Conservation (phyloP, 2,888 invertebrate genomes). For the Acanthosepion lycidas region DNA sequence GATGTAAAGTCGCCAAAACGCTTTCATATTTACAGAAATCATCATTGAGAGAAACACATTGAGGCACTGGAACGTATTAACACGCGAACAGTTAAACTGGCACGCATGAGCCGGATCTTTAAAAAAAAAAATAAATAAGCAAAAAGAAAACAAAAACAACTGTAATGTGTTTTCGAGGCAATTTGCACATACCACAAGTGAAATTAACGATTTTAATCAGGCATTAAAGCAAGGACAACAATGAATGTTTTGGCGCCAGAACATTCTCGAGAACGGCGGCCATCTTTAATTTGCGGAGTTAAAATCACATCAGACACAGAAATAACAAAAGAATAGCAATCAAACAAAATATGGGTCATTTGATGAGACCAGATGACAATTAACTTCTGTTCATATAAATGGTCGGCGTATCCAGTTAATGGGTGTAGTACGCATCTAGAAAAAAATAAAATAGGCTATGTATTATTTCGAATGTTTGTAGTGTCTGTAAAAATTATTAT, state of each 20-base stretch:
- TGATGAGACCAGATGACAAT: not conserved
- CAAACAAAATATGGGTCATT: slow-evolving; percentile 20
- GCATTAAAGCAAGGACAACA: not conserved
- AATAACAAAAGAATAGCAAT: not conserved
- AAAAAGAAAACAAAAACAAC: not conserved
- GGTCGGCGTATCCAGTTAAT: not conserved
- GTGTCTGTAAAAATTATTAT: not conserved
- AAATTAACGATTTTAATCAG: slow-evolving; percentile 22
- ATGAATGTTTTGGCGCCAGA: slow-evolving; percentile 6
- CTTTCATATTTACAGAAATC: not conserved
- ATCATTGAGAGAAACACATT: not conserved
- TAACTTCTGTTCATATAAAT: not conserved
- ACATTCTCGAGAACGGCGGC: not conserved
- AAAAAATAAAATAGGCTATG: not conserved
- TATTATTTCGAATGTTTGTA: not conserved
- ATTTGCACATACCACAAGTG: not conserved
- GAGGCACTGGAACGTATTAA: not conserved
- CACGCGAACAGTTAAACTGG: not conserved
- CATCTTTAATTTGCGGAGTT: slow-evolving; percentile 7
- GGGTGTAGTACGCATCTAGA: not conserved
- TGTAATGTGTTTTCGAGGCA: not conserved
- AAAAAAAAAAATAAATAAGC: not conserved
- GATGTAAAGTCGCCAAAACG: not conserved
- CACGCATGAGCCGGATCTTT: not conserved
- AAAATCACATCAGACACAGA: not conserved